These are phyloP conservation scores for Oxyruncus cristatus DNA, from an alignment of 2,113 vertebrate genomes.

Conservation along the genomic window DNA sequence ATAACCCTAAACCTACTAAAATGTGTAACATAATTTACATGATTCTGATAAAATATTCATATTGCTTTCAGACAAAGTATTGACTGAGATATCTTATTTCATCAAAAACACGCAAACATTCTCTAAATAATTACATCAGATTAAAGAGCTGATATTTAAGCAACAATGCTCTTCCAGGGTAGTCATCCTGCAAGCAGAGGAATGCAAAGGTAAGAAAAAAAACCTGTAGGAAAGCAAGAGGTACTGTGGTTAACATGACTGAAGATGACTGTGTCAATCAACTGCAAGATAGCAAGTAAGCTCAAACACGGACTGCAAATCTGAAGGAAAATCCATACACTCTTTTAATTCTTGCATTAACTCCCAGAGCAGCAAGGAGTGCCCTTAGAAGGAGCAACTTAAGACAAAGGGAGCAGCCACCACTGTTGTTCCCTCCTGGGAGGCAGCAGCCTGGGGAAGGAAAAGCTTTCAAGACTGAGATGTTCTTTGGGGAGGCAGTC, in stretches of 20 bases:
- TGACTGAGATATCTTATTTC: neutral
- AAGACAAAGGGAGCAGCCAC: neutral
- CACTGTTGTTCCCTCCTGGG: neutral
- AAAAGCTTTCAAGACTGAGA: neutral
- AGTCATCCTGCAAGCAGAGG: neutral
- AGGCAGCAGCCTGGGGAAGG: neutral
- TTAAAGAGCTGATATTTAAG: neutral
- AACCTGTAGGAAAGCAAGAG: neutral
- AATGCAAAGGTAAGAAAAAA: neutral
- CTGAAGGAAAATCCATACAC: constrained; percentile 2
- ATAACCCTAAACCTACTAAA: neutral
- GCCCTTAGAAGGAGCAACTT: neutral
- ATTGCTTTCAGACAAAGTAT: constrained; percentile 22
- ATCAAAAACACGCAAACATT: neutral
- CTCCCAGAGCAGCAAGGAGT: neutral
- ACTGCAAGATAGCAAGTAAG: neutral
- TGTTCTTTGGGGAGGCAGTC: neutral
- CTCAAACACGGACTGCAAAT: neutral
- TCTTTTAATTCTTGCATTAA: neutral
- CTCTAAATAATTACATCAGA: neutral
- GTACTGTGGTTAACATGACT: neutral
- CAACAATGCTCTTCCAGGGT: neutral
- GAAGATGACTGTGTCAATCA: neutral
- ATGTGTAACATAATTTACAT: neutral
- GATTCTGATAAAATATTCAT: constrained; percentile 34